Evolutionary conservation across 2,797 vertebrate species (phyloP), one percentile per base, ranked within the genome.

Genomic region (Pogonophryne albipinna): DNA sequence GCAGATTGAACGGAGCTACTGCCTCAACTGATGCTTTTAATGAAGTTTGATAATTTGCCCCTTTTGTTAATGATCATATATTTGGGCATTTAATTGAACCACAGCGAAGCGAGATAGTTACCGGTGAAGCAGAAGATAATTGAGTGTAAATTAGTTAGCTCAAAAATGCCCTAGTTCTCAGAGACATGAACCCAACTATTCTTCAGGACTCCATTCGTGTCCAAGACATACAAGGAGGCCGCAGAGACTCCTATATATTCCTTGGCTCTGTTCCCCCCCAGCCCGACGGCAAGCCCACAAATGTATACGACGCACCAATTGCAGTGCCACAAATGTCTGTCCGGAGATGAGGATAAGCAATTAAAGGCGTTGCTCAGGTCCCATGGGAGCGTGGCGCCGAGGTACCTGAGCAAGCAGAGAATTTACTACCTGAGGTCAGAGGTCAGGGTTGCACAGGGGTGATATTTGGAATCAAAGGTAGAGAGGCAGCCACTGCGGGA

Each of bases 221-320:
- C 88, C 87, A 93, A 89, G 62, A 92, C 78, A 86, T 27, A 90
- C 87, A 93, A 79, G 51, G 77, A 88, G 84, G 83, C 83, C 76
- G 45, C 53, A 78, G 76, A 81, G 77, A 83, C 79, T 77, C 74
- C 12, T 72, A 50, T 87, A 82, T 88, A 71, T 87, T 90, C 74
- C 68, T 87, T 88, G 86, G 87, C 89, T 69, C 59, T 23, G 85
- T 77, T 74, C 80, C 67, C 80, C 71, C 71, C 75, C 61, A 46
- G 72, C 66, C 8, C 16, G 15, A 82, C 74, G 52, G 84, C 74
- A 81, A 71, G 73, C 80, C 78, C 85, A 71, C 89, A 87, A 86
- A 91, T 83, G 87, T 92, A 89, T 89, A 90, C 79, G 78, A 88
- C 47, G 17, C 80, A 67, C 80, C 85, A 60, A 87, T 59, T 72